These are phyloP conservation scores for Halcyon smyrnensis DNA, from an alignment of 2,797 vertebrate species.

Conservation along the genomic window DNA sequence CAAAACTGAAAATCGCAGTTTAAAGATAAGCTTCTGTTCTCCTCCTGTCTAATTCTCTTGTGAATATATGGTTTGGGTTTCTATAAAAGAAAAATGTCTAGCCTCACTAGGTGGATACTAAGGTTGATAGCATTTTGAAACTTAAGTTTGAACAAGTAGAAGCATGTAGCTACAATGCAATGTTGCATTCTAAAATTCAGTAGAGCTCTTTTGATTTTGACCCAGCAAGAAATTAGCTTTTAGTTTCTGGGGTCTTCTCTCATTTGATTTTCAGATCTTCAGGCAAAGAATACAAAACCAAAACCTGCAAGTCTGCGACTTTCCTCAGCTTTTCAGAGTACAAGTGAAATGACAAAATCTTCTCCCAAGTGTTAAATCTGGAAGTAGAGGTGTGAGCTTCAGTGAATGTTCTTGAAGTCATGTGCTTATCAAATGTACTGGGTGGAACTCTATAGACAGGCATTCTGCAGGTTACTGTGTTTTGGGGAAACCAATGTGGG, in stretches of 20 bases:
- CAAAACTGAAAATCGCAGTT: background rate
- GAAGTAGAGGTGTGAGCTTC: background rate
- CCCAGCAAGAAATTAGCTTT: background rate
- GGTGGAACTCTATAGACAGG: background rate
- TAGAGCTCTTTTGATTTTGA: background rate
- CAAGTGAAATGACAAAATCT: background rate
- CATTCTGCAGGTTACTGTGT: background rate
- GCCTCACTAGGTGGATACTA: background rate
- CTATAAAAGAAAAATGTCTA: background rate
- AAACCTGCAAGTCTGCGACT: background rate
- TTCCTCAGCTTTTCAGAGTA: background rate
- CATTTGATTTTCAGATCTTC: background rate
- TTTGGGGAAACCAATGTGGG: background rate
- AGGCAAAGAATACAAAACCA: background rate
- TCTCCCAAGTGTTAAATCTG: background rate
- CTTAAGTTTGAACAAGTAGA: background rate
- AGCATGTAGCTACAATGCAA: background rate
- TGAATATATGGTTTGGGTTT: constrained; percentile 28
- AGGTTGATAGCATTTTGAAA: constrained; percentile 20
- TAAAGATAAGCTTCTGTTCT: background rate
- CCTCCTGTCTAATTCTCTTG: constrained; percentile 33
- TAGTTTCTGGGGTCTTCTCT: background rate
- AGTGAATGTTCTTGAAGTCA: background rate
- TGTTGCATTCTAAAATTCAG: background rate
- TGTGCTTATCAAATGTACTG: background rate